These are phyloP conservation scores for Gnathonemus echidnorhynchus DNA, from an alignment of 2,113 vertebrate genomes.

Conservation along the genomic window DNA sequence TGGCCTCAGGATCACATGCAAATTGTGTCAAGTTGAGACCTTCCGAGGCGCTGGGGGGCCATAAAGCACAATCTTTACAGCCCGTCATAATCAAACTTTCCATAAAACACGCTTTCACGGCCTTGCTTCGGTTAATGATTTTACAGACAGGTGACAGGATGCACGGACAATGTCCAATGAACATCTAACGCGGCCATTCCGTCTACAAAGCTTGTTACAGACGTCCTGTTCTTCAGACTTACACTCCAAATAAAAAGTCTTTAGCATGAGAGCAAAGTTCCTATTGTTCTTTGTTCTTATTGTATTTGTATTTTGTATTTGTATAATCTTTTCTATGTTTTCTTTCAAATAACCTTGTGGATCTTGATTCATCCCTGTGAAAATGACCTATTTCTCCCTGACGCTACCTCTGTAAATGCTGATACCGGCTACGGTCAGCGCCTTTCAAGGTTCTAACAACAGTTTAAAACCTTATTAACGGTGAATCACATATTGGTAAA, in stretches of 20 bases:
- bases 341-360: not conserved
- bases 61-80: constrained; percentile 46
- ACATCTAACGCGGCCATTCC: constrained; percentile 10
- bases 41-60: constrained; percentile 14
- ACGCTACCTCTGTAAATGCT: not conserved
- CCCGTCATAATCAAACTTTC: constrained; percentile 50
- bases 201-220: not conserved
- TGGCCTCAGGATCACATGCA: constrained; percentile 20
- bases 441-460: no score
- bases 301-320: not conserved
- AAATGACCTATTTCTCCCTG: not conserved
- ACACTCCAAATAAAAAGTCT: not conserved
- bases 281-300: not conserved
- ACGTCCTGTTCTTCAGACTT: not conserved
- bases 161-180: constrained; percentile 14
- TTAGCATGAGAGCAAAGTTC: not conserved
- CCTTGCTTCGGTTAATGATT: constrained; percentile 47
- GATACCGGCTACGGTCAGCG: no score
- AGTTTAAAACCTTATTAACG: no score
- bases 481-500: no score
- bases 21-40: constrained; percentile 42
- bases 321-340: not conserved
- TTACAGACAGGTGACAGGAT: constrained; percentile 47
- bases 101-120: constrained; percentile 49
- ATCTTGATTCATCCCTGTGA: not conserved